Conservation (phyloP, 2,797 vertebrate species). For the Danio kyathit region DNA sequence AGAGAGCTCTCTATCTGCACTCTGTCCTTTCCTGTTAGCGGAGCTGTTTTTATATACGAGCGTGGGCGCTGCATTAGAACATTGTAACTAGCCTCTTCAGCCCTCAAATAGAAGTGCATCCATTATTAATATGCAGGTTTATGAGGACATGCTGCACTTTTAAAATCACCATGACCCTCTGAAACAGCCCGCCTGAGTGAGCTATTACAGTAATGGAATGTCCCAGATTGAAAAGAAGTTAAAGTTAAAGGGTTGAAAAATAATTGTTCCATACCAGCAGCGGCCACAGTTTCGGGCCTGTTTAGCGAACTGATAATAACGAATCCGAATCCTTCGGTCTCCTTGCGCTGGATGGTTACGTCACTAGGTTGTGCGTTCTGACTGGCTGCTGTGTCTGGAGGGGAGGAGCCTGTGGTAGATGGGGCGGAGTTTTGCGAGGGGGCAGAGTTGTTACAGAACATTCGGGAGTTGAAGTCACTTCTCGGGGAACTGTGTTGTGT, state of each 20-base stretch:
- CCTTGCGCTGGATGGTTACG: conserved; percentile 93
- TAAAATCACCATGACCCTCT: conserved; percentile 31
- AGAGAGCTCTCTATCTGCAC: conserved; percentile 64
- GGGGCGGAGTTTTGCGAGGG: conserved; percentile 80
- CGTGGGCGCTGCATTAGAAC: conserved; percentile 67
- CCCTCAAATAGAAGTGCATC: conserved; percentile 69
- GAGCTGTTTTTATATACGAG: conserved; percentile 59
- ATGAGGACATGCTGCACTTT: conserved; percentile 41
- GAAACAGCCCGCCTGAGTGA: conserved; percentile 23
- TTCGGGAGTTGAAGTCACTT: conserved; percentile 88
- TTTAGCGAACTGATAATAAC: conserved; percentile 99
- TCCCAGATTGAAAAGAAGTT: conserved; percentile 9
- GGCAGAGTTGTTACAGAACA: conserved; percentile 85
- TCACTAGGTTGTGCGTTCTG: conserved; percentile 88
- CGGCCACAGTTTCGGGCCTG: conserved; percentile 87
- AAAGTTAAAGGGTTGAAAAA: neutral
- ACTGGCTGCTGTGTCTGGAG: conserved; percentile 74
- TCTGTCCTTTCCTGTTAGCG: conserved; percentile 14
- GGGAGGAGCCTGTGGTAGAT: conserved; percentile 79
- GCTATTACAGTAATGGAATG: conserved; percentile 7
- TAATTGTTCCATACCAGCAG: conserved; percentile 85
- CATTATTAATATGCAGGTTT: conserved; percentile 66
- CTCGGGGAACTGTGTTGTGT: conserved; percentile 97
- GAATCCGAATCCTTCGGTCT: conserved; percentile 97
- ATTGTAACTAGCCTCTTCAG: conserved; percentile 62